A percentile compares a stretch with the other conserved stretches of the same genome.
These are phyloP conservation scores for Arctocebus calabarensis DNA, from an alignment of 2,797 vertebrate genomes.

Conservation along the genomic window DNA sequence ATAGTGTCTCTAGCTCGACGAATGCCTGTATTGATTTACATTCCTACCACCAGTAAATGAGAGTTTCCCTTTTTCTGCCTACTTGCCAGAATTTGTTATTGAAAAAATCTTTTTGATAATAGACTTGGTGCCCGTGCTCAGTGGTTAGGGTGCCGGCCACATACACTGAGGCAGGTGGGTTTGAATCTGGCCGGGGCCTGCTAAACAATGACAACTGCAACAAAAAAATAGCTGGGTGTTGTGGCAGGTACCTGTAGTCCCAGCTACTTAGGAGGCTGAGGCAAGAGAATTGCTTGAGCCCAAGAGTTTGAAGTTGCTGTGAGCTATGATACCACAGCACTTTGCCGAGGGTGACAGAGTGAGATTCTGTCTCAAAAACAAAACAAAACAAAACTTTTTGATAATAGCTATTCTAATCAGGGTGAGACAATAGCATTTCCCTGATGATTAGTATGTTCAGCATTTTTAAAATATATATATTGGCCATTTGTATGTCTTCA, in stretches of 20 bases:
- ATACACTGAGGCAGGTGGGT: too few species aligned
- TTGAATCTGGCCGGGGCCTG: too few species aligned
- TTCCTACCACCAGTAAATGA: neutral
- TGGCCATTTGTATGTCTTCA: neutral
- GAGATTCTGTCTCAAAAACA: too few species aligned
- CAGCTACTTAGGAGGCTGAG: too few species aligned
- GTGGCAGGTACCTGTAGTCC: too few species aligned
- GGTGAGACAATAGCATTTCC: neutral
- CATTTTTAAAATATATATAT: neutral
- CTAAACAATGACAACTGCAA: too few species aligned
- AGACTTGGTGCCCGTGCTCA: neutral
- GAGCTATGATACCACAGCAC: too few species aligned
- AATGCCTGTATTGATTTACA: neutral
- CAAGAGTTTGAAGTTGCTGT: too few species aligned
- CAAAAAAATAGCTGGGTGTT: too few species aligned
- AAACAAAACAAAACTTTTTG: neutral
- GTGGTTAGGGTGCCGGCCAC: too few species aligned
- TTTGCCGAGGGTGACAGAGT: too few species aligned
- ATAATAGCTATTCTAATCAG: neutral
- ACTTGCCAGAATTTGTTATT: neutral
- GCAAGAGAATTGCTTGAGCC: too few species aligned
- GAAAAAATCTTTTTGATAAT: neutral
- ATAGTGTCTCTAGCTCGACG: slow-evolving; percentile 18
- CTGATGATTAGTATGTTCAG: neutral
- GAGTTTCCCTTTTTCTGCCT: neutral